Base-by-base conservation (phyloP, 2,888 invertebrate species). In the Linnaemya tessellans region DNA sequence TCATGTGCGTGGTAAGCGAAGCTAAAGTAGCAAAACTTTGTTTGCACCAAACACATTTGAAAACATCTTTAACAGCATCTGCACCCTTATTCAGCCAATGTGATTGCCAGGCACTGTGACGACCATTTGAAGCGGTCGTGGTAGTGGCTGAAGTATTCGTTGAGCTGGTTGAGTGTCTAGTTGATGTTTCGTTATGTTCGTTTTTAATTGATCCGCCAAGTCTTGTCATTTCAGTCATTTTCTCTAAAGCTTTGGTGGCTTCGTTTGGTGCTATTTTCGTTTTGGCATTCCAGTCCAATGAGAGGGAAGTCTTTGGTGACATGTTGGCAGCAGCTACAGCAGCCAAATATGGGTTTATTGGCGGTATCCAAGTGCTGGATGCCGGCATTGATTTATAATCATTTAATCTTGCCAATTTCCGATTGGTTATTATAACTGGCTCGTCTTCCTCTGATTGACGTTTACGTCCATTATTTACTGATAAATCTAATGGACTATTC, bases 1-100 rank as follows among this genome's bases (percentile, higher is more conserved):
- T 98, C 99, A 99, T 99, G 93, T 99, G 99, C 62, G 97, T 96
- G 5, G 98, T 98, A 93, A 99, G 95, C 86, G 98, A 97, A 1
- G 98, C 98, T 64, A 99, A 93, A 43, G 98, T 97, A 83, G 97
- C 97, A 92, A 99, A 99, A 90, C 98, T 98, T 92, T 98, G 98
- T 92, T 98, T 98, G 93, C 99, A 99, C 97, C 98, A 98, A 54
- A 99, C 99, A 92, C 99, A 99, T 92, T 98, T 98, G 43, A 99
- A 95, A 41, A 99, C 99, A 91, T 98, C 98, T 92, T 98, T 97
- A 20, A 98, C 98, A 90, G 97, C 98, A 89, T 98, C 98, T 2
- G 98, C 97, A 9, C 98, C 98, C 91, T 97, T 98, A 93, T 97
- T 98, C 78, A 99, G 93, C 99, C 99, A 99, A 91, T 99, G 98